Percentiles rank a stretch among this genome's conserved stretches.
Conservation (phyloP, 2,113 vertebrate species). For the Ailurus styani region DNA sequence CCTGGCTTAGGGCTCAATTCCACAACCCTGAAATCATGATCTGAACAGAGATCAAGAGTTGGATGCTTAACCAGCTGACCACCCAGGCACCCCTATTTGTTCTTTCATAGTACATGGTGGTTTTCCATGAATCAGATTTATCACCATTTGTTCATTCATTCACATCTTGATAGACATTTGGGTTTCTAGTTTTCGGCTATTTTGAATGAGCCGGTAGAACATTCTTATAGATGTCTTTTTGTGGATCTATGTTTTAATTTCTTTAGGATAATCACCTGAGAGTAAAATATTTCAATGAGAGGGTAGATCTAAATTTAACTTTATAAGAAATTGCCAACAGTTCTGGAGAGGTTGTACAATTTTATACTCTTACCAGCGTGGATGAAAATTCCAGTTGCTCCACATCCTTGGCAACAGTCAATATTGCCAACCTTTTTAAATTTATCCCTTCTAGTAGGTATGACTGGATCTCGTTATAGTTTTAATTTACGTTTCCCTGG, state of each 20-base stretch:
- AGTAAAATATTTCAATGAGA: background rate
- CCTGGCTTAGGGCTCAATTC: background rate
- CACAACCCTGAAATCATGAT: background rate
- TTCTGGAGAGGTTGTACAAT: background rate
- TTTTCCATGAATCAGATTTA: background rate
- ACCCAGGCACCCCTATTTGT: background rate
- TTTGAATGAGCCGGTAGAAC: background rate
- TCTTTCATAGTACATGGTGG: background rate
- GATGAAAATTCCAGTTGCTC: background rate
- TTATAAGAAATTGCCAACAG: background rate
- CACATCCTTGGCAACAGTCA: background rate
- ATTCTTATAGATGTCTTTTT: background rate
- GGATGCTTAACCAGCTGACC: background rate
- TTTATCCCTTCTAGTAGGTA: background rate
- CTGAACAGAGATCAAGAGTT: background rate
- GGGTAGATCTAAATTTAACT: background rate
- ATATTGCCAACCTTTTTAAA: background rate
- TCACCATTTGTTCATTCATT: background rate
- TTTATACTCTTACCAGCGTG: background rate
- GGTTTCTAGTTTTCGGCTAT: background rate
- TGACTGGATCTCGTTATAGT: background rate
- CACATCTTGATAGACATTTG: background rate
- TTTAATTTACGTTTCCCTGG: conserved; percentile 21
- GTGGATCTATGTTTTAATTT: background rate
- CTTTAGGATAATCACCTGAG: background rate